phyloP scores from a whole-genome alignment of 2,888 invertebrate species.

The Romanomermis culicivorax region DNA sequence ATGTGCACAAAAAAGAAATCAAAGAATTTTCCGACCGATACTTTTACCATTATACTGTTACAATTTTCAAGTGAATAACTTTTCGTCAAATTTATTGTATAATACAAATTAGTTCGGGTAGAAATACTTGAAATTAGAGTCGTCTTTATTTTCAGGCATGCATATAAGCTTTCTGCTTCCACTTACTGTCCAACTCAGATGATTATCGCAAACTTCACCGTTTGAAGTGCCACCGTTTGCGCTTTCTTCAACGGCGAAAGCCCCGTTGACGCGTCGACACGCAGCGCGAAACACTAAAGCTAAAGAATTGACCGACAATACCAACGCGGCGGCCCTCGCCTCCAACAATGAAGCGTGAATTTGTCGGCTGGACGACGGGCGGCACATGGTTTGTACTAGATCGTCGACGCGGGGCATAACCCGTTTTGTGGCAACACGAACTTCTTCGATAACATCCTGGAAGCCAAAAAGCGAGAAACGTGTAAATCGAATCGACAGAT shows the following conservation, averaged over 20 bases:
- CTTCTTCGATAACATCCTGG: slow-evolving; percentile 23
- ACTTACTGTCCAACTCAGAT: no score
- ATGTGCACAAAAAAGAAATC: no score
- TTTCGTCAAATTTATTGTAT: no score
- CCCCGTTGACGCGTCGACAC: not conserved
- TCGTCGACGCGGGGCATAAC: slow-evolving; percentile 49
- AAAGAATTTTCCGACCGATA: no score
- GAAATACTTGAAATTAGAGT: no score
- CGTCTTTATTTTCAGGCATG: no score
- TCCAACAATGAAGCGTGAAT: slow-evolving; percentile 8
- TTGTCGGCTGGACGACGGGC: not conserved
- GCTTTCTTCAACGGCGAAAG: not conserved
- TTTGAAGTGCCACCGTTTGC: not conserved
- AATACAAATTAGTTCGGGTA: no score
- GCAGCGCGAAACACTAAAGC: slow-evolving; percentile 5
- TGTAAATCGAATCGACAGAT: no score
- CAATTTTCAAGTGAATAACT: no score
- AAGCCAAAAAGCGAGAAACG: not conserved
- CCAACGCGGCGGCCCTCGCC: slow-evolving; percentile 11
- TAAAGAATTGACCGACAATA: slow-evolving; percentile 6
- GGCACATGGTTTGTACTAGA: slow-evolving; percentile 45
- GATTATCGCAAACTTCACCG: not conserved
- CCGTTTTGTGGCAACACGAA: slow-evolving; percentile 38
- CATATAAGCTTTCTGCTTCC: no score
- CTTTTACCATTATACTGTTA: no score